Conservation (phyloP, 2,113 vertebrate species). For the Himantopus leucocephalus region DNA sequence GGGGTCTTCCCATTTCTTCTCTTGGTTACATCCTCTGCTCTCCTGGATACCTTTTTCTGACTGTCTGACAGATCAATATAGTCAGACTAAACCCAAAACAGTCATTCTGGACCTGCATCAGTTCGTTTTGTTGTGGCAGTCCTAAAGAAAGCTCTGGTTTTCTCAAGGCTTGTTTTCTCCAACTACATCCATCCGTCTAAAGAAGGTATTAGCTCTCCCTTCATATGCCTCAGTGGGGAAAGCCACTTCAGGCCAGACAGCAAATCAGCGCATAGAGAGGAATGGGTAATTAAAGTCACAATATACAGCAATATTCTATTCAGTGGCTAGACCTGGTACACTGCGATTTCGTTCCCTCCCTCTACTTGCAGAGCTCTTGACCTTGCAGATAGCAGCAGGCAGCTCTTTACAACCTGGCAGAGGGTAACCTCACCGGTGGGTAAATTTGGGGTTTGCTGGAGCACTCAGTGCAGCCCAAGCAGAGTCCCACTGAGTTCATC, state of each 20-base stretch:
- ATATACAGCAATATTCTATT: neutral
- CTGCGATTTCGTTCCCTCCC: neutral
- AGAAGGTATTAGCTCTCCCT: neutral
- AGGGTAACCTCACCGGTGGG: neutral
- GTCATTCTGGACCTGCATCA: neutral
- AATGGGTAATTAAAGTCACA: neutral
- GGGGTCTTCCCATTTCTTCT: neutral
- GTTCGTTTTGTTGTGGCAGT: neutral
- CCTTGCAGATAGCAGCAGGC: neutral
- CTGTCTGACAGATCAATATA: neutral
- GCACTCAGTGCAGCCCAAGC: neutral
- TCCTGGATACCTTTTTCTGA: neutral
- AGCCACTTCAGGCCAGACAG: neutral
- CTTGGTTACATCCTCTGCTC: neutral
- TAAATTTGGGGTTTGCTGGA: neutral
- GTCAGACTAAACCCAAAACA: neutral
- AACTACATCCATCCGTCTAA: neutral
- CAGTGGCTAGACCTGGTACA: neutral
- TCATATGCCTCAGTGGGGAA: neutral
- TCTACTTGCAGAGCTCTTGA: neutral
- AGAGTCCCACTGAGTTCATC: fast-evolving
- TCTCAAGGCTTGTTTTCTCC: neutral
- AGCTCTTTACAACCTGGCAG: neutral
- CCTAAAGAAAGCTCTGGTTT: neutral
- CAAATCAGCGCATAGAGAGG: neutral